These are phyloP conservation scores for Candidula unifasciata DNA, from an alignment of 2,888 invertebrate species.

Conservation along the genomic window DNA sequence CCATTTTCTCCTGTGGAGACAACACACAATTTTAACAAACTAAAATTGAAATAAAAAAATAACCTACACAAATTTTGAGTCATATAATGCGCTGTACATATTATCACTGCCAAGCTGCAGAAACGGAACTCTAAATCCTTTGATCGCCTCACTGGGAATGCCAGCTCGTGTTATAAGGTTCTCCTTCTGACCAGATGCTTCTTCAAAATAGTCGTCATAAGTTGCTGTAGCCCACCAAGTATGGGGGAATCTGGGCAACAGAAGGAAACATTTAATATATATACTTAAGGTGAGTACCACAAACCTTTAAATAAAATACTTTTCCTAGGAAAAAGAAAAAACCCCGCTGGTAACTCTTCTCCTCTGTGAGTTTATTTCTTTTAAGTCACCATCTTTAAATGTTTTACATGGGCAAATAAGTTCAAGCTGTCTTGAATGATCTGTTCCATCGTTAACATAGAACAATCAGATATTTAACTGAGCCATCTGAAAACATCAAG, in stretches of 20 bases:
- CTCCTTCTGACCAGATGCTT: constrained; percentile 93
- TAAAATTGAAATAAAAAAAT: neutral
- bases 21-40: too few species aligned
- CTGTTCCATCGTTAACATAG: too few species aligned
- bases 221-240: constrained; percentile 89
- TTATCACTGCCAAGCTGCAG: constrained; percentile 75
- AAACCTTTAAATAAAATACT: too few species aligned
- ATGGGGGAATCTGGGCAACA: constrained; percentile 64
- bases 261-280: neutral
- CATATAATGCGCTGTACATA: constrained; percentile 57
- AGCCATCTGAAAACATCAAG: neutral
- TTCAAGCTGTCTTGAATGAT: too few species aligned
- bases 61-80: constrained; percentile 49
- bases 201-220: constrained; percentile 93
- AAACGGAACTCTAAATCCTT: constrained; percentile 93
- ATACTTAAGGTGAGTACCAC: too few species aligned
- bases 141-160: constrained; percentile 87
- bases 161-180: constrained; percentile 88
- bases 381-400: too few species aligned
- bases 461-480: too few species aligned
- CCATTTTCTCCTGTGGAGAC: too few species aligned
- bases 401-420: too few species aligned
- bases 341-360: too few species aligned
- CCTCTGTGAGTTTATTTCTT: too few species aligned
- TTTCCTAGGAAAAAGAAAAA: too few species aligned